These are phyloP conservation scores for Geopemphigus sp. DNA, from an alignment of 1,140 invertebrate species.

Conservation along the genomic window DNA sequence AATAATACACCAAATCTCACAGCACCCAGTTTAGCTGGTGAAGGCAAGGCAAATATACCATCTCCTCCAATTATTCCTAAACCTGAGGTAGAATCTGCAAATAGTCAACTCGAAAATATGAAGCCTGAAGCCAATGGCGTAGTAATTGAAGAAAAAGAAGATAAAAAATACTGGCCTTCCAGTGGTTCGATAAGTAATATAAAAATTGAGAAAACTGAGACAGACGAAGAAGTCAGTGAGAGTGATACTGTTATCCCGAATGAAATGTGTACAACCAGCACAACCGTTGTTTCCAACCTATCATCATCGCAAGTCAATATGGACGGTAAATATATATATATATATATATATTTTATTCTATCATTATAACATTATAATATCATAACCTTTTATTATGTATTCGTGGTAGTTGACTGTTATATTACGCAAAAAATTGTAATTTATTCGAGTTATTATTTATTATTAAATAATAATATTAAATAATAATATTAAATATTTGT, in stretches of 20 bases:
- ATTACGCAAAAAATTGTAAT: too few species aligned
- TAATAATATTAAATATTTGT: background rate
- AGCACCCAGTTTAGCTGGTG: slow-evolving; percentile 45
- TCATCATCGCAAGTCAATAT: slow-evolving; percentile 16
- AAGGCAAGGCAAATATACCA: slow-evolving; percentile 50
- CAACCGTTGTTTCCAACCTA: background rate
- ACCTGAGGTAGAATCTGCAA: slow-evolving; percentile 46
- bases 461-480: background rate
- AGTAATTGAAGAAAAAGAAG: slow-evolving; percentile 35
- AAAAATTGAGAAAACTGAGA: slow-evolving; percentile 39
- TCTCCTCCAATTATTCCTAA: slow-evolving; percentile 50
- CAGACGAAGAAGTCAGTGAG: slow-evolving; percentile 43
- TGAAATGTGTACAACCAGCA: slow-evolving; percentile 32
- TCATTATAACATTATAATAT: too few species aligned
- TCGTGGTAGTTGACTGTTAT: too few species aligned
- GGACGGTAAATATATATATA: slow-evolving; percentile 48
- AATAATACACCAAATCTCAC: slow-evolving; percentile 50
- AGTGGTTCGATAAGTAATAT: slow-evolving; percentile 32
- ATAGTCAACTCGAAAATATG: background rate
- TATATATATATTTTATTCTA: background rate
- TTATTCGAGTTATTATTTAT: too few species aligned
- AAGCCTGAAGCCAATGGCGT: slow-evolving; percentile 9
- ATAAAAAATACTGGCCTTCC: slow-evolving; percentile 25
- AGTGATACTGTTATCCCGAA: slow-evolving; percentile 12
- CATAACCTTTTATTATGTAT: too few species aligned